A percentile compares a stretch with the other conserved stretches of the same genome.
phyloP scores from a whole-genome alignment of 2,113 vertebrate species.

The Sander vitreus region DNA sequence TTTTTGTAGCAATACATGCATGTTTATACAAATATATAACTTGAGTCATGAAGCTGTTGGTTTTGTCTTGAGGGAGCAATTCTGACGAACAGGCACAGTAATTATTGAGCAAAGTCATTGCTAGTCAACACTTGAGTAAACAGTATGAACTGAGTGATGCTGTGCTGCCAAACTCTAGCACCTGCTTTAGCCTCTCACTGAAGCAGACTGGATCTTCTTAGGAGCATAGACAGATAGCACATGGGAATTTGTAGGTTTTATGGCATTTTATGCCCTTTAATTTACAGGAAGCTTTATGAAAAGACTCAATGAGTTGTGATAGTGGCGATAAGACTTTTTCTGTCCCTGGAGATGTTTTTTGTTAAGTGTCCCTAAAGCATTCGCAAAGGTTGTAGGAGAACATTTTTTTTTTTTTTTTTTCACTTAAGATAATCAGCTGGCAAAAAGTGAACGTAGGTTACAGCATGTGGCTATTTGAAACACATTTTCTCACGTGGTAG shows the following conservation, averaged over 20 bases:
- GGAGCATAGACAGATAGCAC: slow-evolving; percentile 3
- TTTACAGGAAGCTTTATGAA: slow-evolving; percentile 14
- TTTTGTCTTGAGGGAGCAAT: background rate
- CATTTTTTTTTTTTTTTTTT: too few species aligned
- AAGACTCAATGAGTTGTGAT: slow-evolving; percentile 7
- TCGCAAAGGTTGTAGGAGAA: background rate
- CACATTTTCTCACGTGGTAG: background rate
- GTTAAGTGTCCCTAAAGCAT: background rate
- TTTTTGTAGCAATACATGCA: background rate
- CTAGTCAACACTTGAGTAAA: background rate
- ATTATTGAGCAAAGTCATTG: background rate
- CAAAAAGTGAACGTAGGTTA: background rate
- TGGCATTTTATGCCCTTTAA: slow-evolving; percentile 21
- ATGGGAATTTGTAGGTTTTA: slow-evolving; percentile 37
- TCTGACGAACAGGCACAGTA: background rate
- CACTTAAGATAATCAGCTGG: background rate
- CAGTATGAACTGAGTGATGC: background rate
- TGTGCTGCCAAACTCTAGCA: background rate
- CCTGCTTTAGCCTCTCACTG: slow-evolving; percentile 4
- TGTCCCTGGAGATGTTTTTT: background rate
- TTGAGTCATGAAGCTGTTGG: background rate
- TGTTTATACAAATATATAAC: background rate
- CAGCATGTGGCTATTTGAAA: background rate
- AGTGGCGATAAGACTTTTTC: background rate
- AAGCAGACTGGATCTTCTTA: slow-evolving; percentile 5